A percentile compares a stretch with the other conserved stretches of the same genome.
These are phyloP conservation scores for Peromyscus melanophrys DNA, from an alignment of 2,797 vertebrate genomes.

Conservation along the genomic window DNA sequence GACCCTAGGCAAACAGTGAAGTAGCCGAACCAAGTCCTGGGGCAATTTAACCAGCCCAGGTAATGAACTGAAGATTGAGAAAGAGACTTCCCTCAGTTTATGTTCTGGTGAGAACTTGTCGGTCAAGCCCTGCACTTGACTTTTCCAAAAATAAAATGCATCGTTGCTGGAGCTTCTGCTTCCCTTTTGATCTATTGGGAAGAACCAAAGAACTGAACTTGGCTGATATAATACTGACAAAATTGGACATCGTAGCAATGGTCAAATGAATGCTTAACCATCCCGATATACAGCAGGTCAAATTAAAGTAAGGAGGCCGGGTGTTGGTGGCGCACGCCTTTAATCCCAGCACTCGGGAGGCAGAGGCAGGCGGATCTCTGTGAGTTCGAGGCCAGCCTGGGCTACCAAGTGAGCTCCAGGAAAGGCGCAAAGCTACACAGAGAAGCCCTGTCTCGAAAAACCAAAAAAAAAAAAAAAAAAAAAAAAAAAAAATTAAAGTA, in stretches of 20 bases:
- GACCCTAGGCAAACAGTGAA: slow-evolving; percentile 85
- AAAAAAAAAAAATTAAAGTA: slow-evolving; percentile 40
- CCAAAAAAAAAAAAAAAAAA: too few species aligned
- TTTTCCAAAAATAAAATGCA: slow-evolving; percentile 95
- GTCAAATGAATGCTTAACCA: background rate
- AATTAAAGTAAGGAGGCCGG: slow-evolving; percentile 25
- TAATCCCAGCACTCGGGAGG: too few species aligned
- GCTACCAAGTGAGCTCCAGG: too few species aligned
- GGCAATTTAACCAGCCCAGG: slow-evolving; percentile 93
- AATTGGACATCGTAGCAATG: slow-evolving; percentile 89
- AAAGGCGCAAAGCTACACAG: too few species aligned
- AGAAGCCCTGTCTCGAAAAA: too few species aligned
- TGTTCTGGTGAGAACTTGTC: slow-evolving; percentile 94
- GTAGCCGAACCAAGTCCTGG: slow-evolving; percentile 90
- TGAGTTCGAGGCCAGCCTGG: too few species aligned
- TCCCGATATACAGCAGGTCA: background rate
- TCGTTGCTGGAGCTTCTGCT: slow-evolving; percentile 93
- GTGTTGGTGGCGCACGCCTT: too few species aligned
- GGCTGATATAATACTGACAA: slow-evolving; percentile 90
- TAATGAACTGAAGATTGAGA: slow-evolving; percentile 93
- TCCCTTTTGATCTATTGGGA: slow-evolving; percentile 95
- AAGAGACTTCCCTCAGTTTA: slow-evolving; percentile 93
- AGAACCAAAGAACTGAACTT: slow-evolving; percentile 93
- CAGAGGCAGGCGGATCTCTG: too few species aligned
- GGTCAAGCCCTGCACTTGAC: slow-evolving; percentile 95